Conservation (phyloP, 2,113 vertebrate species). For the Rafetus swinhoei region DNA sequence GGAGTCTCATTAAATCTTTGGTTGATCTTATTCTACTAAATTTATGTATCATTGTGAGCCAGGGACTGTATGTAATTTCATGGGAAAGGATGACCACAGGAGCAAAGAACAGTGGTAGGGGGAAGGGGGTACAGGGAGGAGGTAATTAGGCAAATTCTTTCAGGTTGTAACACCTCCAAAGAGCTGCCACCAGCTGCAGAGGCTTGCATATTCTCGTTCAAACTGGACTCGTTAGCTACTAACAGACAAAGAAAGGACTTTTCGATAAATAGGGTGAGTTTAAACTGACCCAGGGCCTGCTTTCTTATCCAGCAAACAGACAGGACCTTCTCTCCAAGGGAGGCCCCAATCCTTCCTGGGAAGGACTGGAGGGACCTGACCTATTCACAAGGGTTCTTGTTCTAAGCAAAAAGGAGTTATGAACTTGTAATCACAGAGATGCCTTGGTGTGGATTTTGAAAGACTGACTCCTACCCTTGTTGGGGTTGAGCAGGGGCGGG, state of each 20-base stretch:
- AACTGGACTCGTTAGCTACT: neutral
- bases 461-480: neutral
- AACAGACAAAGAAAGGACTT: neutral
- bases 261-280: neutral
- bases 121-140: fast-evolving
- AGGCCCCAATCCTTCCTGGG: neutral
- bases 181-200: neutral
- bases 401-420: neutral
- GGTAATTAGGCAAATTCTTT: neutral
- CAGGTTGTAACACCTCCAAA: neutral
- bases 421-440: neutral
- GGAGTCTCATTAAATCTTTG: neutral
- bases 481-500: neutral
- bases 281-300: neutral
- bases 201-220: neutral
- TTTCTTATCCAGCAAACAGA: neutral
- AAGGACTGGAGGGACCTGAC: neutral
- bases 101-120: neutral
- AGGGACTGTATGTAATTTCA: neutral
- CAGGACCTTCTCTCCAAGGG: neutral
- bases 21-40: neutral
- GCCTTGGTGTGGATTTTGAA: neutral
- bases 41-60: neutral
- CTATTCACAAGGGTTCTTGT: neutral
- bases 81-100: neutral